Evolutionary conservation across 2,797 vertebrate genomes (phyloP).

Genomic region (Geotria australis): DNA sequence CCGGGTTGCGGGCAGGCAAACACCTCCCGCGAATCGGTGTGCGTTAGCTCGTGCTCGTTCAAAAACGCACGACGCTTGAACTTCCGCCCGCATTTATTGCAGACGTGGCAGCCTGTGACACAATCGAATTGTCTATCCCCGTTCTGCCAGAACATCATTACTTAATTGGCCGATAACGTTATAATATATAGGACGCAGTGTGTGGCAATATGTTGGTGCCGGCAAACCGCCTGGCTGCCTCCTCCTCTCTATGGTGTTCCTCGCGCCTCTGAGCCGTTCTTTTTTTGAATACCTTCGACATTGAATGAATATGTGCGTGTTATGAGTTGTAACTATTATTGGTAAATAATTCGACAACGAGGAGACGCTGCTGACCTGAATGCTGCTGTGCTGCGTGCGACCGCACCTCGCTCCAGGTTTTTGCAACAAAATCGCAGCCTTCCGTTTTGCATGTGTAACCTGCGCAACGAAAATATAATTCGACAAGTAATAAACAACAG

Average conservation of each 20-base stretch:
- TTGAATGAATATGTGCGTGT: too few relatives aligned
- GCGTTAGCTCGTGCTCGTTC: constrained; percentile 24
- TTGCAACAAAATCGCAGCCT: constrained; percentile 27
- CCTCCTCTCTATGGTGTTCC: too few relatives aligned
- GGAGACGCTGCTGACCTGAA: constrained; percentile 15
- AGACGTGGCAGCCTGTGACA: constrained; percentile 7
- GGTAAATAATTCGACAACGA: not conserved
- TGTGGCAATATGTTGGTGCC: too few relatives aligned
- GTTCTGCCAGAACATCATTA: too few relatives aligned
- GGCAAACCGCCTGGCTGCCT: too few relatives aligned
- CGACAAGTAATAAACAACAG: not conserved
- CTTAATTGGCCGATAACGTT: too few relatives aligned
- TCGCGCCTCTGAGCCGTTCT: too few relatives aligned
- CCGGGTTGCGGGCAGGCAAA: constrained; percentile 21
- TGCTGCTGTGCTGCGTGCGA: constrained; percentile 32
- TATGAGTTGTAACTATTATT: too few relatives aligned
- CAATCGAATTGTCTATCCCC: too few relatives aligned
- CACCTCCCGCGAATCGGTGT: constrained; percentile 12
- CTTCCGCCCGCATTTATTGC: constrained; percentile 23
- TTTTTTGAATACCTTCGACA: too few relatives aligned
- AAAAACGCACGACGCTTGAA: constrained; percentile 31
- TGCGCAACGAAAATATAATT: constrained; percentile 6
- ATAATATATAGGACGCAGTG: too few relatives aligned
- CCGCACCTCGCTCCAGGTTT: constrained; percentile 50
- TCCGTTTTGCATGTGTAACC: constrained; percentile 41